Percentiles rank a stretch among this genome's conserved stretches.
These are phyloP conservation scores for Tinamus major DNA, from an alignment of 2,797 vertebrate genomes.

Conservation along the genomic window DNA sequence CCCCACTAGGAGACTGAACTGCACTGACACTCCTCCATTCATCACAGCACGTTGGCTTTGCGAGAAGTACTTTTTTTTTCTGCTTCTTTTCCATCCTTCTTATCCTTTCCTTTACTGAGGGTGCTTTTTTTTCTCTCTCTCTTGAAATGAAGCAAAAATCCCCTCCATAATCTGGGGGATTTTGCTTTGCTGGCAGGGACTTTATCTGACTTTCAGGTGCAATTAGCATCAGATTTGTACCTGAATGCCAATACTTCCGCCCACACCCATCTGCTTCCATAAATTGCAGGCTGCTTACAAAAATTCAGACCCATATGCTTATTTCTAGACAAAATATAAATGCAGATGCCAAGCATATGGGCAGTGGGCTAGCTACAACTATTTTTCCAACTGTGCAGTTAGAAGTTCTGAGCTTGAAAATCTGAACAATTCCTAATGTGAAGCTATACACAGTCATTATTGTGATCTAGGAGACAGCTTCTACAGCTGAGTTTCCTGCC, in stretches of 20 bases:
- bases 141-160: neutral
- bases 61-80: neutral
- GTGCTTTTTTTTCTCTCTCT: neutral
- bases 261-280: constrained; percentile 63
- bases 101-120: neutral
- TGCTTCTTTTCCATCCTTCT: neutral
- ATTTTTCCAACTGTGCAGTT: constrained; percentile 62
- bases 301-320: constrained; percentile 58
- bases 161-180: neutral
- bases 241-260: constrained; percentile 39
- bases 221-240: constrained; percentile 6
- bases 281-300: constrained; percentile 54
- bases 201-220: neutral
- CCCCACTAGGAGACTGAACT: neutral
- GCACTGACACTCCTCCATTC: neutral
- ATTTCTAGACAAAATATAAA: constrained; percentile 66
- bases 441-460: constrained; percentile 13
- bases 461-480: constrained; percentile 27
- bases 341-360: constrained; percentile 68
- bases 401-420: constrained; percentile 49
- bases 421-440: constrained; percentile 54
- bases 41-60: neutral
- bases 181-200: neutral
- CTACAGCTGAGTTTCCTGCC: constrained; percentile 37
- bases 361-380: constrained; percentile 59